Evolutionary conservation across 35 echinoderm and acorn worm species (phyloP).

Genomic region (Apostichopus japonicus): DNA sequence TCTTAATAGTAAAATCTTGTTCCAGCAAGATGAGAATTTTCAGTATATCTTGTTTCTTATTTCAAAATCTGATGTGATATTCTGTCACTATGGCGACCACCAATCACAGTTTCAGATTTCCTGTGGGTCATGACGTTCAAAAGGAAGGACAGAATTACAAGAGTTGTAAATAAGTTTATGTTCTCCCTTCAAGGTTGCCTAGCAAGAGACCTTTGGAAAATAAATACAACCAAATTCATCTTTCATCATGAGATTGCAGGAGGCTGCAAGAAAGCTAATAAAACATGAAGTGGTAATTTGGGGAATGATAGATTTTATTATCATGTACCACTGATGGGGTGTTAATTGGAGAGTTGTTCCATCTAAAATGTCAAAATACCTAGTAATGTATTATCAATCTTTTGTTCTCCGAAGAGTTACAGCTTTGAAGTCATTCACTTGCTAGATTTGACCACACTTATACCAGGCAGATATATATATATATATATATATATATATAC

Average conservation of each 20-base stretch:
- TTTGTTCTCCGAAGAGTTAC: too few species aligned
- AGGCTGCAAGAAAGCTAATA: background rate
- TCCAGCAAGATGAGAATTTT: background rate
- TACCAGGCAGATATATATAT: too few species aligned
- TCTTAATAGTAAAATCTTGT: too few species aligned
- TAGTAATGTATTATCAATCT: too few species aligned
- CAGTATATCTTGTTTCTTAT: background rate
- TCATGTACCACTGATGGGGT: background rate
- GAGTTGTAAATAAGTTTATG: slow-evolving; percentile 36
- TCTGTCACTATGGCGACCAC: slow-evolving; percentile 31
- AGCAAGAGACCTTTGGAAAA: slow-evolving; percentile 7
- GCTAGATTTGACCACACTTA: too few species aligned
- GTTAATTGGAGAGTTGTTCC: too few species aligned
- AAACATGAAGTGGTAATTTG: background rate
- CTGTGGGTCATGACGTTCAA: background rate
- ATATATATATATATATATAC: too few species aligned
- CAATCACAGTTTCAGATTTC: slow-evolving; percentile 32
- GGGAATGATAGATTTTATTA: background rate
- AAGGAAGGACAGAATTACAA: background rate
- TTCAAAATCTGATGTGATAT: slow-evolving; percentile 20
- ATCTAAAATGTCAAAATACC: too few species aligned
- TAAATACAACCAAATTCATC: slow-evolving; percentile 20
- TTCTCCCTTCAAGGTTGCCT: slow-evolving; percentile 18
- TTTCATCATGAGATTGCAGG: slow-evolving; percentile 5
- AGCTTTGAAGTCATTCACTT: too few species aligned